These are phyloP conservation scores for Mallateleia sp. DNA, from an alignment of 2,888 invertebrate species.

Conservation along the genomic window DNA sequence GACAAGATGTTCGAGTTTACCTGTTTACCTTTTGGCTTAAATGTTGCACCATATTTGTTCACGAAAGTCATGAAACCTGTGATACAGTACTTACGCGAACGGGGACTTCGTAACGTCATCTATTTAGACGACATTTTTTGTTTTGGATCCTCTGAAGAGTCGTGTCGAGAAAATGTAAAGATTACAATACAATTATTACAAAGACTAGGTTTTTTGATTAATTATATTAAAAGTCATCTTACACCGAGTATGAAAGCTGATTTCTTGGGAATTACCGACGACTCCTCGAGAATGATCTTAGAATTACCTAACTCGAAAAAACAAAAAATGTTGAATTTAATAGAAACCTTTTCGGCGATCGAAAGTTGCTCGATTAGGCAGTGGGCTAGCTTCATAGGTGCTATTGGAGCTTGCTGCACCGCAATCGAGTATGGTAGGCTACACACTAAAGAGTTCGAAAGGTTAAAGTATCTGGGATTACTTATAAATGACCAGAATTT, in stretches of 20 bases:
- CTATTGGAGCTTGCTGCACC: conserved; percentile 48
- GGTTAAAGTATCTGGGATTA: conserved; percentile 20
- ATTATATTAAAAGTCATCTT: conserved; percentile 24
- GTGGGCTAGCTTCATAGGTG: conserved; percentile 49
- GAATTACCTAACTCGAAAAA: conserved; percentile 24
- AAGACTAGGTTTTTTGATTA: conserved; percentile 14
- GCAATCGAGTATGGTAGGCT: conserved; percentile 48
- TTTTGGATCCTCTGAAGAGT: background rate
- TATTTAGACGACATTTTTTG: background rate
- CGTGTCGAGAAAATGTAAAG: background rate
- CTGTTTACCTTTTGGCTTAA: conserved; percentile 32
- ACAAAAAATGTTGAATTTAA: background rate
- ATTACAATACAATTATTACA: background rate
- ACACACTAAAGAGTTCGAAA: conserved; percentile 52
- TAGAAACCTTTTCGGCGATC: conserved; percentile 7
- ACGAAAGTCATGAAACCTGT: conserved; percentile 47
- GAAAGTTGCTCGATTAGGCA: conserved; percentile 43
- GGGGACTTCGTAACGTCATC: conserved; percentile 1
- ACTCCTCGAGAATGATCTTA: conserved; percentile 37
- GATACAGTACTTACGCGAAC: conserved; percentile 6
- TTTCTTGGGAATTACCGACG: conserved; percentile 43
- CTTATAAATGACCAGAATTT: background rate
- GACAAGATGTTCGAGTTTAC: conserved; percentile 24
- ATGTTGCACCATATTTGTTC: conserved; percentile 22
- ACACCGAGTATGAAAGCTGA: background rate